Evolutionary conservation across 2,888 invertebrate species (phyloP).

Genomic region (Galerucella pusilla): DNA sequence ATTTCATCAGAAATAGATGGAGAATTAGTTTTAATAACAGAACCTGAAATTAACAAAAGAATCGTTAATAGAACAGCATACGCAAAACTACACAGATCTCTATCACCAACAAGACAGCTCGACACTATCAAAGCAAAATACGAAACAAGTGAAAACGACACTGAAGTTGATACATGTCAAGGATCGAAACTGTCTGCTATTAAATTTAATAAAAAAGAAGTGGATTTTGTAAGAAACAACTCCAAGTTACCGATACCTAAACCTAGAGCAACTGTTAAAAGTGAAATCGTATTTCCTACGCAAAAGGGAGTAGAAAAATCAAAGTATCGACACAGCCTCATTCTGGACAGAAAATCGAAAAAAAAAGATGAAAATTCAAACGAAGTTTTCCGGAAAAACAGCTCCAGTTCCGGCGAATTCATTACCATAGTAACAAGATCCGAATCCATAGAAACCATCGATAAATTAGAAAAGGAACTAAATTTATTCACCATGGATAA

Average conservation of each 20-base stretch:
- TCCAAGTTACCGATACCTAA: slow-evolving; percentile 46
- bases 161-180: background rate
- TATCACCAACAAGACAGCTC: slow-evolving; percentile 47
- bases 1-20: slow-evolving; percentile 35
- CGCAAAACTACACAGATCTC: slow-evolving; percentile 52
- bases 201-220: slow-evolving; percentile 37
- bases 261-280: slow-evolving; percentile 43
- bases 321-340: slow-evolving; percentile 42
- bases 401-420: slow-evolving; percentile 48
- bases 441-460: slow-evolving; percentile 59
- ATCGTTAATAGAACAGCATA: slow-evolving; percentile 52
- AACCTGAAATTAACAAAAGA: slow-evolving; percentile 47
- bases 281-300: slow-evolving; percentile 42
- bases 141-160: slow-evolving; percentile 43
- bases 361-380: slow-evolving; percentile 55
- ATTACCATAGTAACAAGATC: slow-evolving; percentile 51
- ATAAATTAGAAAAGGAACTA: slow-evolving; percentile 57
- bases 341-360: slow-evolving; percentile 40
- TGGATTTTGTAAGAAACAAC: slow-evolving; percentile 46
- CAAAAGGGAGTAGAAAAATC: slow-evolving; percentile 26
- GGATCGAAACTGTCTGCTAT: slow-evolving; percentile 18
- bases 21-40: slow-evolving; percentile 44
- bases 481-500: slow-evolving; percentile 58
- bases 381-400: slow-evolving; percentile 41
- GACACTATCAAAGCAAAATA: slow-evolving; percentile 51